Conservation (phyloP, 2,797 vertebrate genomes). For the Microctenopoma stevenorrisi region DNA sequence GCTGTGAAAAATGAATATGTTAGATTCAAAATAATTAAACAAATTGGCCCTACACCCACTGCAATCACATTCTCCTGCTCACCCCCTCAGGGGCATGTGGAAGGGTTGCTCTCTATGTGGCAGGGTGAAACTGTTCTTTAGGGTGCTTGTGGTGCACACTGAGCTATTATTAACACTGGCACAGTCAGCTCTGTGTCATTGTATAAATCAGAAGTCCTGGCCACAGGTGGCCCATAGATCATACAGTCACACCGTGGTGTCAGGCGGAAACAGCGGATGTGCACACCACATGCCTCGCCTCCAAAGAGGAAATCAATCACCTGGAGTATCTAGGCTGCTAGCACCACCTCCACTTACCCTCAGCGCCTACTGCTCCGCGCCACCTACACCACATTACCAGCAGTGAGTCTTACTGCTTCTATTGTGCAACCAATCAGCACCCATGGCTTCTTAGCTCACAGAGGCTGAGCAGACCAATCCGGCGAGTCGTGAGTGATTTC, state of each 20-base stretch:
- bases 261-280: slow-evolving; percentile 68
- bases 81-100: slow-evolving; percentile 41
- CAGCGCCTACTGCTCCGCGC: slow-evolving; percentile 43
- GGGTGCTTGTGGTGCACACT: slow-evolving; percentile 41
- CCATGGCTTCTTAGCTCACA: slow-evolving; percentile 5
- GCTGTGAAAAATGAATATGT: slow-evolving; percentile 48
- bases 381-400: slow-evolving; percentile 54
- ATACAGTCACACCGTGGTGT: slow-evolving; percentile 69
- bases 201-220: slow-evolving; percentile 71
- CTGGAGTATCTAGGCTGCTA: slow-evolving; percentile 51
- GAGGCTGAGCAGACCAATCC: slow-evolving; percentile 15
- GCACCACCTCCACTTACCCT: slow-evolving; percentile 64
- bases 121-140: slow-evolving; percentile 44
- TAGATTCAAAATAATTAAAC: slow-evolving; percentile 51
- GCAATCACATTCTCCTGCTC: slow-evolving; percentile 49
- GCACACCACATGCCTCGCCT: slow-evolving; percentile 62
- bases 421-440: slow-evolving; percentile 35
- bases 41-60: slow-evolving; percentile 34
- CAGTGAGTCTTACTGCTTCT: slow-evolving; percentile 11
- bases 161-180: slow-evolving; percentile 63
- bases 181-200: slow-evolving; percentile 71
- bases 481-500: slow-evolving; percentile 39
- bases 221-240: slow-evolving; percentile 78
- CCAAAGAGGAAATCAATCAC: slow-evolving; percentile 77
- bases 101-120: slow-evolving; percentile 34